phyloP scores from a whole-genome alignment of 2,888 invertebrate genomes.

The Chloroclysta siterata region DNA sequence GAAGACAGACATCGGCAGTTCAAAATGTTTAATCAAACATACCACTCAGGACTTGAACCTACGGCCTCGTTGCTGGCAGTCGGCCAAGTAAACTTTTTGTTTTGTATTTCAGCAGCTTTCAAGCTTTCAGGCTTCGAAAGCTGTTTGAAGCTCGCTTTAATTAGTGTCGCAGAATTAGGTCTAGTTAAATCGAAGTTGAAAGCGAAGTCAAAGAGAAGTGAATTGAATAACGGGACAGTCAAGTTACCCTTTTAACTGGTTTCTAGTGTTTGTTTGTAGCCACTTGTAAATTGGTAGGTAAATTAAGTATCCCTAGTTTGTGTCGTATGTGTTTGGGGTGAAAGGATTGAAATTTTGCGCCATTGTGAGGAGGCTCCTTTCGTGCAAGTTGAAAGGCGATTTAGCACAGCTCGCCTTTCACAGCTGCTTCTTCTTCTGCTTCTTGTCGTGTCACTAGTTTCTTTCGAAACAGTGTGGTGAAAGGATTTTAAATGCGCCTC shows the following conservation, averaged over 20 bases:
- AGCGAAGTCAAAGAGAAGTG: conserved; percentile 4
- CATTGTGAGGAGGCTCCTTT: no score
- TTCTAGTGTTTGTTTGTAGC: no score
- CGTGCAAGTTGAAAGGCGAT: no score
- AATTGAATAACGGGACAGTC: not conserved
- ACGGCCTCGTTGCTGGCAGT: conserved; percentile 4
- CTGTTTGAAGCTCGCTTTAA: conserved; percentile 26
- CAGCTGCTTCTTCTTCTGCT: no score
- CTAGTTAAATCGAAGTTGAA: conserved; percentile 20
- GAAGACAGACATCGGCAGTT: not conserved
- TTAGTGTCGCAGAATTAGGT: conserved; percentile 28
- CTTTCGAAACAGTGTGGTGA: no score
- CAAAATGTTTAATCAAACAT: not conserved
- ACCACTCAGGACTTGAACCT: conserved; percentile 1
- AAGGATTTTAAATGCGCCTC: no score
- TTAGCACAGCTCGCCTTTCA: no score
- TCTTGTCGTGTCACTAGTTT: no score
- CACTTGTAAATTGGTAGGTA: no score
- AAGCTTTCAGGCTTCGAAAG: conserved; percentile 17
- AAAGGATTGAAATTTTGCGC: no score
- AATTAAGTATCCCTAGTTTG: no score
- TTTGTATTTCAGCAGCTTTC: conserved; percentile 20
- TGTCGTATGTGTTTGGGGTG: no score
- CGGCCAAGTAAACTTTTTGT: conserved; percentile 14
- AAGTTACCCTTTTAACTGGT: not conserved